phyloP scores from a whole-genome alignment of 35 echinoderm and acorn worm species.

The Apostichopus japonicus region DNA sequence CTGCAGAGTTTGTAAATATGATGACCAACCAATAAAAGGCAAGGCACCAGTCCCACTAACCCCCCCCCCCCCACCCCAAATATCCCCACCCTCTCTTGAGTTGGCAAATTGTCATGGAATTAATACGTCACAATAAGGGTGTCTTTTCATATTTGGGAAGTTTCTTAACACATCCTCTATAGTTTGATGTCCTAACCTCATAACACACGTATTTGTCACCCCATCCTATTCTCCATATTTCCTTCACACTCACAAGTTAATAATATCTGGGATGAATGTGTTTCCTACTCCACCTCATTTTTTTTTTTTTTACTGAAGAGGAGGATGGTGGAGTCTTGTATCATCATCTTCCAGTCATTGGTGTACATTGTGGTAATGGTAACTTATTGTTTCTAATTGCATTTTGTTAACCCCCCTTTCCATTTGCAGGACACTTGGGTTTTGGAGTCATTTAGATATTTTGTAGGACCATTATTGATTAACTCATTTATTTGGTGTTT shows the following conservation, averaged over 20 bases:
- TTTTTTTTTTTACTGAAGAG: too few species aligned
- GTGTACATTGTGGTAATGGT: too few species aligned
- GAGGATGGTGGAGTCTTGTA: too few species aligned
- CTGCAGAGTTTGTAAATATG: conserved; percentile 51
- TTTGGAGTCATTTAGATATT: too few species aligned
- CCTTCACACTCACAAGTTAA: too few species aligned
- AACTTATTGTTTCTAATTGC: too few species aligned
- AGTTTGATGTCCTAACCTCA: neutral
- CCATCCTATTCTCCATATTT: too few species aligned
- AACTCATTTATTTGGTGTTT: conserved; percentile 46
- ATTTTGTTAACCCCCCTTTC: too few species aligned
- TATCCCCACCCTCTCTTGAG: neutral
- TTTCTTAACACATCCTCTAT: neutral
- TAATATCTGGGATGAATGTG: too few species aligned
- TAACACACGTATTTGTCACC: neutral
- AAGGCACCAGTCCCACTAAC: neutral
- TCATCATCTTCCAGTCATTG: too few species aligned
- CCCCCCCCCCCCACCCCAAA: neutral
- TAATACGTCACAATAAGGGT: neutral
- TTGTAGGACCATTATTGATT: neutral
- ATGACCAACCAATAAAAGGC: conserved; percentile 28
- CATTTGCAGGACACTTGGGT: too few species aligned
- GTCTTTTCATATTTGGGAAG: neutral
- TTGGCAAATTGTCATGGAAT: neutral
- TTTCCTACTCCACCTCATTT: too few species aligned